These are phyloP conservation scores for Empis livida DNA, from an alignment of 2,888 invertebrate species.

Conservation along the genomic window DNA sequence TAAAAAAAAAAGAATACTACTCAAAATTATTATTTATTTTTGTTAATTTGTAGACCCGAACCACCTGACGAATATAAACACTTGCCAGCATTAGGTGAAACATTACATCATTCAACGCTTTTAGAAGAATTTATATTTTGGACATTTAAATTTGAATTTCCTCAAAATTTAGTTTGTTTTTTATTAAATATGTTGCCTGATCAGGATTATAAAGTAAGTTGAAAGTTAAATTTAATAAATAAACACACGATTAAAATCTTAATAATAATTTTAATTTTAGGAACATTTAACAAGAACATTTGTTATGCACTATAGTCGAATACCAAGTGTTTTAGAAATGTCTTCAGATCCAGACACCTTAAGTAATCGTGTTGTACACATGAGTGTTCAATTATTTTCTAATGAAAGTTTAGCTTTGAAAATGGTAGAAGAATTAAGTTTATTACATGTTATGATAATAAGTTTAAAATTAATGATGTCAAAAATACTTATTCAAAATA, in stretches of 20 bases:
- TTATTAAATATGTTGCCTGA: conserved; percentile 91
- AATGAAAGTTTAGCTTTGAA: conserved; percentile 81
- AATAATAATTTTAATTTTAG: conserved; percentile 38
- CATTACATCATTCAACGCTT: conserved; percentile 68
- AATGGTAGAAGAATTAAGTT: conserved; percentile 80
- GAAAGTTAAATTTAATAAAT: no score
- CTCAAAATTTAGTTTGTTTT: conserved; percentile 90
- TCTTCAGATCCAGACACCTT: conserved; percentile 80
- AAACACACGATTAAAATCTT: no score
- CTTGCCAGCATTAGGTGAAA: conserved; percentile 64
- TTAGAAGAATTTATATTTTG: conserved; percentile 95
- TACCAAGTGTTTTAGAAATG: conserved; percentile 78
- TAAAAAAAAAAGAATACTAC: no score
- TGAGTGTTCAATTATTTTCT: conserved; percentile 92
- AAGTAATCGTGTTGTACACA: conserved; percentile 93
- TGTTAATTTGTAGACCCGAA: conserved; percentile 38
- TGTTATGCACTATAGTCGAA: conserved; percentile 91
- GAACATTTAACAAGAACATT: conserved; percentile 88
- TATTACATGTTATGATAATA: conserved; percentile 87
- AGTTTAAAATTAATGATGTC: conserved; percentile 88
- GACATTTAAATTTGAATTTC: conserved; percentile 95
- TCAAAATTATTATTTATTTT: no score
- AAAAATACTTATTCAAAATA: conserved; percentile 76
- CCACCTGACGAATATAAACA: conserved; percentile 64
- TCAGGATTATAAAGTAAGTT: conserved; percentile 73